Conservation (phyloP, 2,113 vertebrate genomes). For the Muntiacus muntjak region DNA sequence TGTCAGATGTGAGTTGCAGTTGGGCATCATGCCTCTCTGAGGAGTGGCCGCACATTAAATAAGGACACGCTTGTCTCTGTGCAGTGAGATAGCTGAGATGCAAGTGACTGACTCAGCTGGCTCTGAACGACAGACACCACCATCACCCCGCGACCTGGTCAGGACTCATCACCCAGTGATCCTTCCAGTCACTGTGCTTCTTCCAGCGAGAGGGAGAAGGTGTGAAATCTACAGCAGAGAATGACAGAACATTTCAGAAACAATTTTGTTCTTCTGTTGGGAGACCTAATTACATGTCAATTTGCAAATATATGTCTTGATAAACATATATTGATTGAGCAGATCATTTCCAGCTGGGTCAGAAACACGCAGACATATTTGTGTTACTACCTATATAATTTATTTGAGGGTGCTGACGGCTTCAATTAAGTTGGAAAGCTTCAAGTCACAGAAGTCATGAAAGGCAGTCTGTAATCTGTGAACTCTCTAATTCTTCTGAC, state of each 20-base stretch:
- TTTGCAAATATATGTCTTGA: constrained; percentile 32
- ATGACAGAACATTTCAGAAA: constrained; percentile 42
- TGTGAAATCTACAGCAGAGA: not conserved
- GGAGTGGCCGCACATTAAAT: not conserved
- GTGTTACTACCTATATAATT: not conserved
- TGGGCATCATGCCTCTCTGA: not conserved
- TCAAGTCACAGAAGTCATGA: not conserved
- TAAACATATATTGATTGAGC: constrained; percentile 31
- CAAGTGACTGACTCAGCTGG: not conserved
- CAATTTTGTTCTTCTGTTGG: constrained; percentile 17
- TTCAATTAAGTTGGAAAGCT: constrained; percentile 30
- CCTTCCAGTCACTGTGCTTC: not conserved
- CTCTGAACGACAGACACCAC: not conserved
- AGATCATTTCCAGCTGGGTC: not conserved
- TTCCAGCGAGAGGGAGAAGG: not conserved
- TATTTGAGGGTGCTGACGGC: not conserved
- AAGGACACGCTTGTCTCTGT: not conserved
- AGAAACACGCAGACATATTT: constrained; percentile 17
- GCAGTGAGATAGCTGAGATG: not conserved
- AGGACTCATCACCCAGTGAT: not conserved
- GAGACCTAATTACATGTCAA: constrained; percentile 34
- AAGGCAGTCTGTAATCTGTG: not conserved
- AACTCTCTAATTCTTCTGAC: not conserved
- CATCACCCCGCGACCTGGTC: not conserved
- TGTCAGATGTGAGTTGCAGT: not conserved